Percentiles rank a stretch among this genome's conserved stretches.
Evolutionary conservation across 2,113 vertebrate species (phyloP).

Genomic region (Petromus typicus): DNA sequence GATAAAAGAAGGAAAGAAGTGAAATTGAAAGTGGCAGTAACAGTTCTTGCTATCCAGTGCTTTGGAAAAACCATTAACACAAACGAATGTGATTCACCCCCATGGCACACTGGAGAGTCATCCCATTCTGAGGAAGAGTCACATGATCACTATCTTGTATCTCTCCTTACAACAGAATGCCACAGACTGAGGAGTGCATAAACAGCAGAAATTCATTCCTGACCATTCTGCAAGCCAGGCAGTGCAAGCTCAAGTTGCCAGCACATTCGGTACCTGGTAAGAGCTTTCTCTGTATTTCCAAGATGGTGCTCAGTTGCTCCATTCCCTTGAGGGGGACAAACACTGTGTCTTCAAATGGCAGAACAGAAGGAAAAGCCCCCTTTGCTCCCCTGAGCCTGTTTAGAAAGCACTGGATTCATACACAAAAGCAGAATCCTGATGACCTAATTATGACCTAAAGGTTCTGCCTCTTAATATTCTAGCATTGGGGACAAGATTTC

Average conservation of each 20-base stretch:
- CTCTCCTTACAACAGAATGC: neutral
- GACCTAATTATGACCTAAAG: neutral
- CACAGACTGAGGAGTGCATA: neutral
- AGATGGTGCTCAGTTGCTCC: neutral
- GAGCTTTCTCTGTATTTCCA: neutral
- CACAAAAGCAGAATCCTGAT: neutral
- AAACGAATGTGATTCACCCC: neutral
- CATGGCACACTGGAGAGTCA: neutral
- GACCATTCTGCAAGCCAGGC: neutral
- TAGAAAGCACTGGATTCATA: neutral
- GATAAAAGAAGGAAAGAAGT: neutral
- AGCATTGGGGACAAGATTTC: neutral
- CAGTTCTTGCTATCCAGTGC: neutral
- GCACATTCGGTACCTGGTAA: neutral
- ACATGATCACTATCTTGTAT: neutral
- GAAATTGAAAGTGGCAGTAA: constrained; percentile 11
- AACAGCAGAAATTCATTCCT: neutral
- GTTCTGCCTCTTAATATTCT: too few species aligned
- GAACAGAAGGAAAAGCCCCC: neutral
- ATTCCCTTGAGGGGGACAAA: neutral
- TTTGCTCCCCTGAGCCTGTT: neutral
- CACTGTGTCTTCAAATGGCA: neutral
- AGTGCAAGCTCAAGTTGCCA: neutral
- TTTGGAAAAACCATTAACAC: neutral
- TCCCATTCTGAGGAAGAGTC: neutral